Base-by-base conservation (phyloP, 2,113 vertebrate species). In the Monopterus albus region DNA sequence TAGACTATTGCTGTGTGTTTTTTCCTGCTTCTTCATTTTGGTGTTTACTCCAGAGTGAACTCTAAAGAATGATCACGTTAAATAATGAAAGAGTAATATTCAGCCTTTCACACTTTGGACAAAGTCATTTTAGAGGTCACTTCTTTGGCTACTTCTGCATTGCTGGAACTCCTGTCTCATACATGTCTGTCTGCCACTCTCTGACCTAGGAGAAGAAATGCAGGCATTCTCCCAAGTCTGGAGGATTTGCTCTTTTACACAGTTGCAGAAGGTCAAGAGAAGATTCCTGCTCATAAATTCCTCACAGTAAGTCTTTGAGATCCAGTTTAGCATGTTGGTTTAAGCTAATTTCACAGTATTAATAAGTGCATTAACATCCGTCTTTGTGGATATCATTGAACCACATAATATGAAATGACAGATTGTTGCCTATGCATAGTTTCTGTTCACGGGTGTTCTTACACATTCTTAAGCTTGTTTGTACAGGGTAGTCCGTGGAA, bases 181-280 rank as follows among this genome's bases (percentile, higher is more conserved):
- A 18, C 7, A 3, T 38, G 10, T 66, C 14, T 60, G 0, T 77
- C 8, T 46, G 2, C 26, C 12, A 2, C 31, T 79, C 66, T 70
- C 7, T 67, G 28, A 43, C 15, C 0, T 46, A 96, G 95, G 86
- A 95, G 94, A 90, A 78, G 90, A 62, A 95, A 95, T 40, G 90
- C 95, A 81, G 94, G 94, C 75, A 93, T 96, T 23, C 91, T 97
- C 49, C 96, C 96, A 26, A 97, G 95, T 81, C 88, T 98, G 92
- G 96, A 96, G 87, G 96, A 96, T 90, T 90, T 98, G 28, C 94
- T 98, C 66, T 98, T 97, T 87, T 96, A 97, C 89, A 96, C 96
- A n/a, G 96, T 98, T 0, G 90, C 90, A 17, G 90, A 91, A 46
- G 90, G 90, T 74, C 87, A 91, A 79, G 90, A 91, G 68, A 91